These are phyloP conservation scores for Cryptoleucopteryx plumbea DNA, from an alignment of 2,113 vertebrate species.

Conservation along the genomic window DNA sequence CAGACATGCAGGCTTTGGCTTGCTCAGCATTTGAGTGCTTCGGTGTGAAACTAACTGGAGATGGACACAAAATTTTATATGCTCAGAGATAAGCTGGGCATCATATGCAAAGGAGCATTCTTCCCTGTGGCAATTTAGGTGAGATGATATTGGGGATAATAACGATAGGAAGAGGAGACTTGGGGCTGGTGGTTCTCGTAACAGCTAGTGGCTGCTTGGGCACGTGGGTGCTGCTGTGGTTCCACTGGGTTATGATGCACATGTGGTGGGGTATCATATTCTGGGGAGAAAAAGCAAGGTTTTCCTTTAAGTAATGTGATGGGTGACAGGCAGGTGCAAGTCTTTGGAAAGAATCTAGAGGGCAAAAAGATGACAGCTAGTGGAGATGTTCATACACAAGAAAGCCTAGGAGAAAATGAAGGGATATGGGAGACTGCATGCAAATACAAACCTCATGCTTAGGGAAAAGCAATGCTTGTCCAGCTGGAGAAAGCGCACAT, in stretches of 20 bases:
- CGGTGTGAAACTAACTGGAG: not conserved
- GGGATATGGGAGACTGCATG: not conserved
- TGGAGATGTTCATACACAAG: not conserved
- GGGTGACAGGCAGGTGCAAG: not conserved
- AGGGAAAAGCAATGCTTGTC: not conserved
- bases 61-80: not conserved
- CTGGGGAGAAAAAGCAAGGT: not conserved
- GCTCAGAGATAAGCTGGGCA: not conserved
- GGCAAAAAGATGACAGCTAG: not conserved
- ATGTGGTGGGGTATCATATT: rapidly evolving
- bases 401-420: not conserved
- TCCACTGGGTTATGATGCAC: not conserved
- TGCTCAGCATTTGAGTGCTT: not conserved
- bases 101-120: not conserved
- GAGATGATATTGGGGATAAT: not conserved
- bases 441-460: not conserved
- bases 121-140: not conserved
- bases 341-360: not conserved
- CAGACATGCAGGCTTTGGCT: not conserved
- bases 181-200: not conserved
- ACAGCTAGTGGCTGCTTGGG: not conserved
- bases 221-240: not conserved
- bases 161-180: not conserved
- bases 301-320: not conserved
- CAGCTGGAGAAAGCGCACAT: not conserved